phyloP scores from a whole-genome alignment of 2,113 vertebrate genomes.

The Hippocampus guttulatus region DNA sequence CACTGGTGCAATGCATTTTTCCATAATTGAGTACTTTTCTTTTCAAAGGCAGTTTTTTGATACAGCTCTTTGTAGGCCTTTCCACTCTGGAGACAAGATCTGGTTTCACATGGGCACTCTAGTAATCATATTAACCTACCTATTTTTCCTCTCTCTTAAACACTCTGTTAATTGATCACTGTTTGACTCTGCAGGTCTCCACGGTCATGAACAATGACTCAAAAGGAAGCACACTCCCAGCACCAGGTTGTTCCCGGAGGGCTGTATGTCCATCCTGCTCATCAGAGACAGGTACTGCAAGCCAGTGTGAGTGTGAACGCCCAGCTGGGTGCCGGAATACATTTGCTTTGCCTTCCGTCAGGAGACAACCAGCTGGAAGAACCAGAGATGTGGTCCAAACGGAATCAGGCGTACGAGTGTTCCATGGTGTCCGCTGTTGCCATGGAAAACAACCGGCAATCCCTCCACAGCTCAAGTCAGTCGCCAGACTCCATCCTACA shows the following conservation, averaged over 20 bases:
- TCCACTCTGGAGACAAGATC: too few relatives aligned
- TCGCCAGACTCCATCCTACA: constrained; percentile 31
- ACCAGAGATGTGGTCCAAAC: constrained; percentile 26
- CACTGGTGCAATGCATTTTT: not conserved
- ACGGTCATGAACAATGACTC: constrained; percentile 61
- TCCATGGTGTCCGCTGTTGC: constrained; percentile 31
- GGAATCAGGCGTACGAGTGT: constrained; percentile 45
- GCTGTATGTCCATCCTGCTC: constrained; percentile 57
- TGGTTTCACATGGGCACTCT: too few relatives aligned
- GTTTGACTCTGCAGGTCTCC: constrained; percentile 65
- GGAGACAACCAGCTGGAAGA: constrained; percentile 49
- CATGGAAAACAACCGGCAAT: constrained; percentile 14
- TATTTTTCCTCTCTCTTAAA: not conserved
- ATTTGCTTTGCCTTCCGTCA: constrained; percentile 15
- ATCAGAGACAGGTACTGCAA: constrained; percentile 64
- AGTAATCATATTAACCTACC: not conserved
- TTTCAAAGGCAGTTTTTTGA: not conserved
- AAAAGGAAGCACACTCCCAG: constrained; percentile 36
- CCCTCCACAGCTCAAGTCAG: constrained; percentile 10
- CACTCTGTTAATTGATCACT: not conserved
- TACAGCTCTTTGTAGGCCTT: too few relatives aligned
- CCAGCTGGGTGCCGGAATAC: not conserved
- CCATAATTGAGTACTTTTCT: not conserved
- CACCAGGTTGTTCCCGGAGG: constrained; percentile 54
- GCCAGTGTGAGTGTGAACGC: fast-evolving